Base-by-base conservation (phyloP, 1,140 invertebrate genomes). In the Lordiphosa clarofinis region DNA sequence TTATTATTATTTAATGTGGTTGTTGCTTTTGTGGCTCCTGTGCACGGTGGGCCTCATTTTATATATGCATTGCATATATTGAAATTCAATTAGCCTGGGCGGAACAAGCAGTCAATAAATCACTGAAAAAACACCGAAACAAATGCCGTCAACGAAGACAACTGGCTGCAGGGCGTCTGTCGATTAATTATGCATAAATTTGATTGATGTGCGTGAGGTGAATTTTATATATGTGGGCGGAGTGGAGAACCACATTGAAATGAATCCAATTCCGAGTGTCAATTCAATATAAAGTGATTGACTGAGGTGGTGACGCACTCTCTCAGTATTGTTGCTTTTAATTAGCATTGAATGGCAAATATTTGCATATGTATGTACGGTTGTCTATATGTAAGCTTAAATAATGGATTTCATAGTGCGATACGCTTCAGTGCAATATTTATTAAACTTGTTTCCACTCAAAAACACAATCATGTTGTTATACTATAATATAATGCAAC, bases 111-210 rank as follows among this genome's bases (percentile, higher is more conserved):
- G 71, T 81, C 75, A 61, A 79, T 82, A 82, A 81, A 81, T 82
- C 75, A 81, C 57, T 49, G 46, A 19, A 10, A 15, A 21, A 7
- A 49, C 4, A 46, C 4, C 9, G 21, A 36, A 49, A 60, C 60
- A 44, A 55, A 48, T 11, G 15, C 21, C 40, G 11, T 39, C 21
- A 46, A 35, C 13, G 48, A 46, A 46, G 36, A 11, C 47, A 40
- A 59, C 47, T 59, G 40, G 15, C 13, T 31, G 37, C 10, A 24
- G 11, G 39, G 11, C 39, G 50, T n/a, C 58, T 7, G 36, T 56
- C 76, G 55, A 81, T 81, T 81, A 81, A 82, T 81, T 81, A 81
- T 81, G 66, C 75, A 63, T 69, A 81, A 69, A 84, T 76, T 84
- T 82, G 76, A 82, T 82, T 64, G 76, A 82, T 82, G 73, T 69